Base-by-base conservation (phyloP, 1,140 invertebrate genomes). In the Branchinecta lynchi region DNA sequence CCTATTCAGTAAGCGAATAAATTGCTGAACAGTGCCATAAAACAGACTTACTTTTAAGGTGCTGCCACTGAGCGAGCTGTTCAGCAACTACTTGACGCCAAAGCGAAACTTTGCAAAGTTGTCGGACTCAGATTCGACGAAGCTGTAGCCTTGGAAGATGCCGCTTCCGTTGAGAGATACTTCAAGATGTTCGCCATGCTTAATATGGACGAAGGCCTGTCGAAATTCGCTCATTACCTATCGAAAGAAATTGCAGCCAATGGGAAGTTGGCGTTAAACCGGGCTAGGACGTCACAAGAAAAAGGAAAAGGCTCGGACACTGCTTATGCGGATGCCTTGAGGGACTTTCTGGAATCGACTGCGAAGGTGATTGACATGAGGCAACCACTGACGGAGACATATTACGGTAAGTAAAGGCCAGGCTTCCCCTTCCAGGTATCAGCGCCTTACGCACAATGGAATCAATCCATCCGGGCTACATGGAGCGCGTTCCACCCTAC, bases 171-270 rank as follows among this genome's bases (percentile, higher is more conserved):
- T 17, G 95, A 98, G 76, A 79, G 95, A 72, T 95, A 98, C 78
- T 99, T 99, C 77, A 99, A 98, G 80, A 88, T 99, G 75, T 99
- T 98, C 80, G 96, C 96, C 3, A 81, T 98, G 32, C 81, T 99
- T 7, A 92, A 92, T 65, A 88, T 93, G 79, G 84, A 89, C 65
- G 90, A 93, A 76, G 96, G 96, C 0, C 82, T 99, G 3, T 85
- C 86, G 71, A 88, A 93, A 75, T 96, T 97, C 77, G 90, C 92
- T n/a, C 84, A 84, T 21, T 98, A 96, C 79, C 82, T 99, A 5
- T 67, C 71, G 7, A n/a, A 60, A 60, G 51, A 60, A 60, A 20
- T 60, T 6, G 12, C 51, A 60, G 51, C 17, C 2, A 60, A 15
- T 60, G 51, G 51, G 51, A 60, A 60, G 17, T 12, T 15, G 17